Evolutionary conservation across 2,113 vertebrate genomes (phyloP).

Genomic region (Ranitomeya variabilis): DNA sequence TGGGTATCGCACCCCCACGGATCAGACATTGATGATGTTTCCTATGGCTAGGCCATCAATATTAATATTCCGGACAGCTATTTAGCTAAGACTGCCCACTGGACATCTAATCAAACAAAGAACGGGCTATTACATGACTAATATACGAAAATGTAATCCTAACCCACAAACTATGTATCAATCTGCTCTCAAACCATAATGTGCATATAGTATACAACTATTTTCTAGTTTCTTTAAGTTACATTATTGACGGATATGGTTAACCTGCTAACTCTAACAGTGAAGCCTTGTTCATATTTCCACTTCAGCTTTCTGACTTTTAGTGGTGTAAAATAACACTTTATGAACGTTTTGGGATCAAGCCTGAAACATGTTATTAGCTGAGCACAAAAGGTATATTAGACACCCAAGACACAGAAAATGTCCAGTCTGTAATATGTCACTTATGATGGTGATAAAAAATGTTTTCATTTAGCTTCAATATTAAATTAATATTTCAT

Average conservation of each 20-base stretch:
- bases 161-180: too few species aligned
- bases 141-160: too few species aligned
- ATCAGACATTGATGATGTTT: too few species aligned
- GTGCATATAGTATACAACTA: neutral
- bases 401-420: neutral
- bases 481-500: neutral
- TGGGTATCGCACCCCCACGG: too few species aligned
- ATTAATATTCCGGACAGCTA: too few species aligned
- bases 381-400: neutral
- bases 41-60: too few species aligned
- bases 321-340: neutral
- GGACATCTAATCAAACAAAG: too few species aligned
- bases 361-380: neutral
- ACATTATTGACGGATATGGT: constrained; percentile 4
- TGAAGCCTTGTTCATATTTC: constrained; percentile 5
- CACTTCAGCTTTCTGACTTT: neutral
- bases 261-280: neutral
- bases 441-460: neutral
- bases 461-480: neutral
- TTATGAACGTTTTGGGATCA: neutral
- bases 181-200: neutral
- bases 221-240: neutral
- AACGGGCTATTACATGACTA: too few species aligned
- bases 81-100: too few species aligned
- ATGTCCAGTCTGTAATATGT: neutral